Evolutionary conservation across 2,113 vertebrate species (phyloP), one percentile per base, ranked within the genome.

Genomic region (Garra rufa): DNA sequence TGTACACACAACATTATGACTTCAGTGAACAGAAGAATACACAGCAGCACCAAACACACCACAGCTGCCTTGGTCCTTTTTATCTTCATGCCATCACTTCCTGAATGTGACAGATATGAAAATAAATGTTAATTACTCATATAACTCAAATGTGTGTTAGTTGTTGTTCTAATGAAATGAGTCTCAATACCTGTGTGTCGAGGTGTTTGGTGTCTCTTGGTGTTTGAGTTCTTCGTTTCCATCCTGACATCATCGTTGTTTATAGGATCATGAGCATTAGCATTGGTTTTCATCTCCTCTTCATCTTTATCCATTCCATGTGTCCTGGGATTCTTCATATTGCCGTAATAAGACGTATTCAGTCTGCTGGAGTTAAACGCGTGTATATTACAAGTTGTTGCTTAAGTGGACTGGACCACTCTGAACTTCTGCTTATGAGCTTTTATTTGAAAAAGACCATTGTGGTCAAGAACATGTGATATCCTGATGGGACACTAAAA

Each of bases 231-330:
- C 57, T 26, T n/a, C 3, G 26, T 65, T 65, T 30, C 26, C 30
- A 14, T 34, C 28, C 15, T 34, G 63, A 65, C 3, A 1, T 65
- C 3, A 34, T 65, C 28, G 1, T 8, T 15, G 7, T 9, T 34
- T 4, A 6, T 1, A 28, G 28, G 0, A 8, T 19, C 0, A 8
- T 19, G 7, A 30, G 6, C 30, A 1, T 19, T 34, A 3, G 63
- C 28, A n/a, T 65, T 8, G 30, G 28, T 17, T 7, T 15, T 30
- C 6, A 8, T 30, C 61, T 9, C 15, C 63, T 61, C 11, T 14
- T 6, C 57, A 61, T 26, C 57, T 61, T 46, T 46, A 11, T 26
- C 21, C 19, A 43, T 11, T 9, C 3, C 7, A 21, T 71, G 69
- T 9, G 9, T 43, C 19, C 9, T 1, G 1, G 15, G 4, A 21